Evolutionary conservation across 2,113 vertebrate species (phyloP), one percentile per base, ranked within the genome.

Genomic region (Sander vitreus): DNA sequence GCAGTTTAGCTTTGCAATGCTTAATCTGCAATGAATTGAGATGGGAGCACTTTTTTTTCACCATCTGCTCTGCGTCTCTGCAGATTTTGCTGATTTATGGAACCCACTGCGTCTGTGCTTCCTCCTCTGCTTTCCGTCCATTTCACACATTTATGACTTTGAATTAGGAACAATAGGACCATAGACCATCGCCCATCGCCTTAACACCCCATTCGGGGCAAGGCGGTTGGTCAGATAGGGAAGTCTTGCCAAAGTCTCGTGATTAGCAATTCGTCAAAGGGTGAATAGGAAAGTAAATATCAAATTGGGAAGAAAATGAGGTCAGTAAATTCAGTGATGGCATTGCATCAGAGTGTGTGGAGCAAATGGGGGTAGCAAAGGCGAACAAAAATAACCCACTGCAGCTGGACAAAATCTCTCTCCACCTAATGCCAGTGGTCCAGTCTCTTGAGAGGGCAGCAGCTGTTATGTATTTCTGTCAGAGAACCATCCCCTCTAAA

Each of bases 41-140:
- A 91, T 76, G 72, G 75, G 66, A 76, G 70, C 58, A 63, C 80
- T 78, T 72, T 88, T 81, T 88, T 43, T 45, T 25, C 48, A 18
- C 91, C 94, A 95, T 95, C 94, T 96, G 95, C 73, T 93, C 86
- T 78, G 53, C 2, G 73, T 94, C 93, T 92, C 93, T 83, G 88
- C 87, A 92, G 91, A 93, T 90, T 91, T 81, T 77, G 84, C 86
- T 92, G 94, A 95, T 93, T 95, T 95, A 94, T 92, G 87, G 71
- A 83, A 85, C 81, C 88, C 83, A 50, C 73, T 18, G 73, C 79
- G 80, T 73, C 75, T 48, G 59, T 72, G 85, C 67, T 74, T 77
- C 66, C 76, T 83, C 80, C 54, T 80, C 70, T 64, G 83, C 72
- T 86, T 81, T 89, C 62, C 65, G 59, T 89, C 79, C 68, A 67